phyloP scores from a whole-genome alignment of 2,888 invertebrate genomes.

The Andrena fulva region DNA sequence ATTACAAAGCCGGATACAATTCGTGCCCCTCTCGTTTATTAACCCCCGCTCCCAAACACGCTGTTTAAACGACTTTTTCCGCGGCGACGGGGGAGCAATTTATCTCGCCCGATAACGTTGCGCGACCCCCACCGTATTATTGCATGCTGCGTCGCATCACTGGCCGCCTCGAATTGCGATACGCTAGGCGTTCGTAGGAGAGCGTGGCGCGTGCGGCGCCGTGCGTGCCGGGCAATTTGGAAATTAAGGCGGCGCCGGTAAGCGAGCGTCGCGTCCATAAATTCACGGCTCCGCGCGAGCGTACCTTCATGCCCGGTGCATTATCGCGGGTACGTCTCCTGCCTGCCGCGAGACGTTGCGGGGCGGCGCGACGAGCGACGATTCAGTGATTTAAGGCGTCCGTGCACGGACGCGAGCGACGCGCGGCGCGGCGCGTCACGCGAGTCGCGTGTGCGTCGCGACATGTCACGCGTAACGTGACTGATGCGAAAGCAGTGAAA shows the following conservation, averaged over 20 bases:
- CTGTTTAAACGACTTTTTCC: constrained; percentile 37
- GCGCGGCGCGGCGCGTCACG: constrained; percentile 51
- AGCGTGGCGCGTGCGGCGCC: constrained; percentile 10
- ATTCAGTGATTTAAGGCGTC: constrained; percentile 57
- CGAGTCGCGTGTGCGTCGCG: constrained; percentile 38
- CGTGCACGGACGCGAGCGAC: constrained; percentile 36
- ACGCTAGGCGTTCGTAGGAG: constrained; percentile 2
- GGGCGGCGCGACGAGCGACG: constrained; percentile 33
- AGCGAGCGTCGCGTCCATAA: constrained; percentile 27
- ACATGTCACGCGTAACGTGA: constrained; percentile 29
- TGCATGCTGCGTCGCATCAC: constrained; percentile 19
- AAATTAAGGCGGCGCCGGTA: constrained; percentile 51
- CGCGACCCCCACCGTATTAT: background rate
- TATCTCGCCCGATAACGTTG: constrained; percentile 35
- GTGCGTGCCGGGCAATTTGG: constrained; percentile 49
- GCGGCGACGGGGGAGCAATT: constrained; percentile 17
- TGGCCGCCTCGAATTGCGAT: constrained; percentile 13
- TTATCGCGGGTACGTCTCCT: constrained; percentile 47
- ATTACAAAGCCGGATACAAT: constrained; percentile 12
- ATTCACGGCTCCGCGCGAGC: constrained; percentile 26
- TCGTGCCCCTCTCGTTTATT: background rate
- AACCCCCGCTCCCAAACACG: constrained; percentile 7
- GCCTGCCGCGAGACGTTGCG: constrained; percentile 36
- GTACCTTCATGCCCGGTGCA: constrained; percentile 7
- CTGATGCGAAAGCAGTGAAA: background rate